These are phyloP conservation scores for Neodiprion fabricii DNA, from an alignment of 1,140 invertebrate species.

Conservation along the genomic window DNA sequence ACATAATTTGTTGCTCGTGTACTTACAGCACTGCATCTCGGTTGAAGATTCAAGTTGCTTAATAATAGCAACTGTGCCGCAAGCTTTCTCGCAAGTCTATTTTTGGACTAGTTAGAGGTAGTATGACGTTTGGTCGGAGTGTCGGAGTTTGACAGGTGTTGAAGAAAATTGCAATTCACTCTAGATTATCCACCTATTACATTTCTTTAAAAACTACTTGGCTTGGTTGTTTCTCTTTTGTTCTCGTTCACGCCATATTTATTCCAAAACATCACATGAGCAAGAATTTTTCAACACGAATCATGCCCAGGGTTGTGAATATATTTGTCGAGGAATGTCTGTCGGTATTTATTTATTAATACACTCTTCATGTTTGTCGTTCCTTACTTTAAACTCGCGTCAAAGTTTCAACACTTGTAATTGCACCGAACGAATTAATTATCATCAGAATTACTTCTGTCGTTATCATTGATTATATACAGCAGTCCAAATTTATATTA, in stretches of 20 bases:
- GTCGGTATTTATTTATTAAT: too few relatives aligned
- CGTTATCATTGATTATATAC: too few relatives aligned
- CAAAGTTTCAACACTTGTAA: too few relatives aligned
- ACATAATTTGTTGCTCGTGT: not conserved
- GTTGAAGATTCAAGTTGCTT: not conserved
- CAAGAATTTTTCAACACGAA: not conserved
- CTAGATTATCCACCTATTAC: not conserved
- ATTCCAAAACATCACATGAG: not conserved
- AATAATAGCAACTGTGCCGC: not conserved
- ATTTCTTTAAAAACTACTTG: not conserved
- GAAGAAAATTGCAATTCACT: not conserved
- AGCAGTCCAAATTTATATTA: too few relatives aligned
- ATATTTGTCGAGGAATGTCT: not conserved
- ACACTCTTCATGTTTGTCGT: too few relatives aligned
- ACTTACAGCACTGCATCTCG: not conserved
- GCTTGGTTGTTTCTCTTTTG: not conserved
- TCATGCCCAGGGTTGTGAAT: conserved; percentile 1
- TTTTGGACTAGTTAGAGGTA: not conserved
- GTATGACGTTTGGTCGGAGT: not conserved
- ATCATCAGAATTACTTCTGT: too few relatives aligned
- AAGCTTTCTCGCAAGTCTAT: not conserved
- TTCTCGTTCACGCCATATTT: not conserved
- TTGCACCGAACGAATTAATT: too few relatives aligned
- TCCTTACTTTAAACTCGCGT: too few relatives aligned
- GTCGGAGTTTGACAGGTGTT: not conserved